These are phyloP conservation scores for Protosalanx chinensis DNA, from an alignment of 2,797 vertebrate genomes.

Conservation along the genomic window DNA sequence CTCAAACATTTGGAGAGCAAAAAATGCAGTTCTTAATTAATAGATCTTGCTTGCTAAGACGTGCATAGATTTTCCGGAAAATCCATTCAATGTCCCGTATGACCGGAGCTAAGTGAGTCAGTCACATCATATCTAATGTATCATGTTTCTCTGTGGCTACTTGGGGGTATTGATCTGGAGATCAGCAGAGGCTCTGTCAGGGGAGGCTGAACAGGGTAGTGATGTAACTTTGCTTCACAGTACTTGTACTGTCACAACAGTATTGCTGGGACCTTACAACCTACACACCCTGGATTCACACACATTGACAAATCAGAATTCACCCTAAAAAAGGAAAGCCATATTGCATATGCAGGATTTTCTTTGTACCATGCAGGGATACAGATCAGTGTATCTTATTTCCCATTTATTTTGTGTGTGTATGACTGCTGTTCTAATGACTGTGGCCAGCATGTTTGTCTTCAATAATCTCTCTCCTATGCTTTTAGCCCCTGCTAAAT, in stretches of 20 bases:
- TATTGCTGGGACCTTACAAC: neutral
- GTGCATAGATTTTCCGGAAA: neutral
- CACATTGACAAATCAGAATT: neutral
- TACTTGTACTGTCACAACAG: neutral
- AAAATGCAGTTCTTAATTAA: too few relatives aligned
- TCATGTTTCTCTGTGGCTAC: constrained; percentile 30
- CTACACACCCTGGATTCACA: neutral
- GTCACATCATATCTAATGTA: constrained; percentile 26
- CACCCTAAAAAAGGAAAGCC: too few relatives aligned
- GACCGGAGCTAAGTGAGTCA: constrained; percentile 30
- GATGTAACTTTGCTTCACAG: neutral
- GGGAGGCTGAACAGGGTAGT: neutral
- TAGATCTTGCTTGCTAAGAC: constrained; percentile 3
- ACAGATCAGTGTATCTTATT: neutral
- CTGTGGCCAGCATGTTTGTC: constrained; percentile 48
- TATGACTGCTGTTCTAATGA: constrained; percentile 47
- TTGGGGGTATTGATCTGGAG: constrained; percentile 37
- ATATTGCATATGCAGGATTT: neutral
- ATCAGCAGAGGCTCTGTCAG: constrained; percentile 2
- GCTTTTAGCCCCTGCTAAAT: constrained; percentile 41
- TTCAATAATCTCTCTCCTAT: constrained; percentile 54
- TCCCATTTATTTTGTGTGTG: neutral
- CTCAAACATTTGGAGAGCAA: too few relatives aligned
- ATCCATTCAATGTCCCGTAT: constrained; percentile 13
- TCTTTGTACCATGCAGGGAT: neutral